phyloP scores from a whole-genome alignment of 2,888 invertebrate species.

The Seladonia tumulorum region DNA sequence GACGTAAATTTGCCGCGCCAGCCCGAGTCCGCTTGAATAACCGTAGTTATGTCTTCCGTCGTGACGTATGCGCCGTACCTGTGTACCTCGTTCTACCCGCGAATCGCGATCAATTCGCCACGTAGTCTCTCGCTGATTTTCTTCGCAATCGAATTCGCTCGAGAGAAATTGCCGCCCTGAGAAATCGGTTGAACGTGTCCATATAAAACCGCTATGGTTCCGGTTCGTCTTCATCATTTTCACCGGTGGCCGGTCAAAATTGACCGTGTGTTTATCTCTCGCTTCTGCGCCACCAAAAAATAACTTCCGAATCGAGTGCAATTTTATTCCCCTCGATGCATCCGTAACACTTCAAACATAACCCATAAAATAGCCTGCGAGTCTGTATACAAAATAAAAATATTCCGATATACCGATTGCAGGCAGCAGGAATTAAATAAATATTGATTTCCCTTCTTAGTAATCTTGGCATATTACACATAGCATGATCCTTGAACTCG shows the following conservation, averaged over 20 bases:
- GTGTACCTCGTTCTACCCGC: background rate
- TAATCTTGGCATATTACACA: too few relatives aligned
- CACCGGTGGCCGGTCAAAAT: background rate
- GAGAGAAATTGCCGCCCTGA: background rate
- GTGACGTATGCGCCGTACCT: background rate
- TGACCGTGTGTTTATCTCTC: background rate
- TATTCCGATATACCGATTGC: too few relatives aligned
- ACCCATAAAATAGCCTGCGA: too few relatives aligned
- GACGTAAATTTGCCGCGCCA: conserved; percentile 49
- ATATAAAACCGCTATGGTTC: background rate
- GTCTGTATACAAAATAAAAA: too few relatives aligned
- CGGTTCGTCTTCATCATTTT: background rate
- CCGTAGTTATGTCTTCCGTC: conserved; percentile 25
- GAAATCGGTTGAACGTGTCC: background rate
- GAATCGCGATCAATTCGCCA: background rate
- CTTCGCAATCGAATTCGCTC: background rate
- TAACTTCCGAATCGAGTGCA: background rate
- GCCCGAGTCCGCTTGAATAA: conserved; percentile 27
- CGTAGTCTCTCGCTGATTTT: background rate
- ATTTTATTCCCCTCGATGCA: too few relatives aligned
- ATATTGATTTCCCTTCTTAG: too few relatives aligned
- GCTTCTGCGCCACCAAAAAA: background rate
- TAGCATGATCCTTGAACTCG: too few relatives aligned
- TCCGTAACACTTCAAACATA: too few relatives aligned
- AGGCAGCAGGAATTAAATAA: too few relatives aligned